Conservation (phyloP, 2,797 vertebrate species). For the Sphenopsis melanotis region DNA sequence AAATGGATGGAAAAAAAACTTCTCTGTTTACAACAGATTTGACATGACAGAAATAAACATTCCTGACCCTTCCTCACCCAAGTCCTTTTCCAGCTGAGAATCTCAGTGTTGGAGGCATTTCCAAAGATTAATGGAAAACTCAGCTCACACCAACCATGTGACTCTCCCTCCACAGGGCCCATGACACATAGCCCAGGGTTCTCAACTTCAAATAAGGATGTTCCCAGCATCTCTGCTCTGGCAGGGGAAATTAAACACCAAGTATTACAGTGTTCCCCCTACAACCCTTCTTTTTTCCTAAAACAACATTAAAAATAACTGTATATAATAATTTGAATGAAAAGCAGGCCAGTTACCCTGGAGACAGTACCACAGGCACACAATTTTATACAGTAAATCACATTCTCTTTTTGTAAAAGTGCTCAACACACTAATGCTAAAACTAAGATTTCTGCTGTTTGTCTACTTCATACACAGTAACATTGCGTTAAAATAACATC, state of each 20-base stretch:
- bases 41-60: not conserved
- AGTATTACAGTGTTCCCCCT: not conserved
- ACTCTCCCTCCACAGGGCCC: not conserved
- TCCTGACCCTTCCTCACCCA: not conserved
- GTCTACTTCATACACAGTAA: not conserved
- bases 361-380: not conserved
- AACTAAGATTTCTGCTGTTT: not conserved
- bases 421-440: not conserved
- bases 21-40: not conserved
- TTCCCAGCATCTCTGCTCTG: not conserved
- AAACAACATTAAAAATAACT: slow-evolving; percentile 2
- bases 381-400: not conserved
- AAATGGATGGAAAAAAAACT: not conserved
- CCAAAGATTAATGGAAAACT: not conserved
- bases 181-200: not conserved
- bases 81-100: not conserved
- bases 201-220: not conserved
- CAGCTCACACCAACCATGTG: not conserved
- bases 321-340: not conserved
- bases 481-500: not conserved
- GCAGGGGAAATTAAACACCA: not conserved
- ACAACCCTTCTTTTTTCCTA: not conserved
- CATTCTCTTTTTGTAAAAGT: not conserved
- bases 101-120: not conserved
- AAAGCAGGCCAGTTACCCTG: not conserved